Conservation (phyloP, 1,140 invertebrate genomes). For the Monochamus saltuarius region DNA sequence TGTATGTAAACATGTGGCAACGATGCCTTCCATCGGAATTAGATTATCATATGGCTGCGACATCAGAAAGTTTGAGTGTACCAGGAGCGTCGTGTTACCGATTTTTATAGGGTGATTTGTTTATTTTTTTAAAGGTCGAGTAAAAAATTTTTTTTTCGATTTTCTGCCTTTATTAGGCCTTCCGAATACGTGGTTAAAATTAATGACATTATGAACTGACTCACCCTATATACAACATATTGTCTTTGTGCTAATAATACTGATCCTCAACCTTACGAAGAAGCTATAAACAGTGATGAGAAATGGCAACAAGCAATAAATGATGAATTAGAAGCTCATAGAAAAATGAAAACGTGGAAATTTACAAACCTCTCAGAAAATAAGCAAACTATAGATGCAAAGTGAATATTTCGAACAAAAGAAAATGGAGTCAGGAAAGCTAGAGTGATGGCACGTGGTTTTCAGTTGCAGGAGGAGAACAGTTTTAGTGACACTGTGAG, state of each 20-base stretch:
- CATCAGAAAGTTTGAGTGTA: no score
- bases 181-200: no score
- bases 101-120: no score
- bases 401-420: slow-evolving; percentile 11
- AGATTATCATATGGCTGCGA: no score
- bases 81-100: no score
- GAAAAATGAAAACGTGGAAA: background rate
- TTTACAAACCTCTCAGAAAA: slow-evolving; percentile 9
- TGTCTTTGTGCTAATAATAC: background rate
- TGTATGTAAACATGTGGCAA: no score
- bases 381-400: slow-evolving; percentile 11
- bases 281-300: background rate
- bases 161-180: no score
- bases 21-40: no score
- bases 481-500: background rate
- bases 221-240: slow-evolving; percentile 12
- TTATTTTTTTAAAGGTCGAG: no score
- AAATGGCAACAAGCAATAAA: background rate
- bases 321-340: slow-evolving; percentile 3
- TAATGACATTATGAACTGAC: no score
- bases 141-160: no score
- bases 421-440: slow-evolving; percentile 9
- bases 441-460: slow-evolving; percentile 9
- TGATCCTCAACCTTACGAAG: background rate
- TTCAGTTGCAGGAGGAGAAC: slow-evolving; percentile 13